Evolutionary conservation across 1,140 invertebrate genomes (phyloP).

Genomic region (Heliconius congener): DNA sequence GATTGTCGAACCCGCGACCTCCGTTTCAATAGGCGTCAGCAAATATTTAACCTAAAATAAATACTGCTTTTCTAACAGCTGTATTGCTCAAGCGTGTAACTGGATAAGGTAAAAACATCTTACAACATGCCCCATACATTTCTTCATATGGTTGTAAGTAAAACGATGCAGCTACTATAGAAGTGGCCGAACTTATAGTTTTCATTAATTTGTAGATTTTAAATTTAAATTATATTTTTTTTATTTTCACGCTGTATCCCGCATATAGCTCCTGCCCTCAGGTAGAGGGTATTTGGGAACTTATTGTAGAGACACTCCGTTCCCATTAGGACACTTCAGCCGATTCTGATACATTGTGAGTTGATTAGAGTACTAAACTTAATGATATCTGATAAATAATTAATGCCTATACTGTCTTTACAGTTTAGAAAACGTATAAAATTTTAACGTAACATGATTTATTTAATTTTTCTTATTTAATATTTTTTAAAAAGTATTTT

Average conservation of each 20-base stretch:
- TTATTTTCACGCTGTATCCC: background rate
- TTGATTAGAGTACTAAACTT: background rate
- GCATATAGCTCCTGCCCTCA: no score
- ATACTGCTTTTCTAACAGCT: conserved; percentile 30
- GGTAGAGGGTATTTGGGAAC: no score
- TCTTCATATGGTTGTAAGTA: background rate
- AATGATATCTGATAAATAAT: no score
- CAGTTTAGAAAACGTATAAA: no score
- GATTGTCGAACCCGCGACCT: background rate
- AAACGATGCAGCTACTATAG: background rate
- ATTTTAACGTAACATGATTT: no score
- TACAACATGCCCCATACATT: conserved; percentile 33
- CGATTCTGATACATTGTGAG: background rate
- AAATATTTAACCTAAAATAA: conserved; percentile 8
- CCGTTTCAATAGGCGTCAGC: background rate
- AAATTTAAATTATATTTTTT: background rate
- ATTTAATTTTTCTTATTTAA: no score
- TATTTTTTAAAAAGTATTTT: no score
- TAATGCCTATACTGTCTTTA: no score
- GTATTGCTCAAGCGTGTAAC: conserved; percentile 39
- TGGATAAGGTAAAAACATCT: conserved; percentile 43
- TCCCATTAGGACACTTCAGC: no score
- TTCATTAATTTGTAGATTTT: background rate
- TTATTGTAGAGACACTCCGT: no score
- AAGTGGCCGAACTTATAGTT: background rate